Conservation (phyloP, 2,797 vertebrate species). For the Sebastes kiyomatsui region DNA sequence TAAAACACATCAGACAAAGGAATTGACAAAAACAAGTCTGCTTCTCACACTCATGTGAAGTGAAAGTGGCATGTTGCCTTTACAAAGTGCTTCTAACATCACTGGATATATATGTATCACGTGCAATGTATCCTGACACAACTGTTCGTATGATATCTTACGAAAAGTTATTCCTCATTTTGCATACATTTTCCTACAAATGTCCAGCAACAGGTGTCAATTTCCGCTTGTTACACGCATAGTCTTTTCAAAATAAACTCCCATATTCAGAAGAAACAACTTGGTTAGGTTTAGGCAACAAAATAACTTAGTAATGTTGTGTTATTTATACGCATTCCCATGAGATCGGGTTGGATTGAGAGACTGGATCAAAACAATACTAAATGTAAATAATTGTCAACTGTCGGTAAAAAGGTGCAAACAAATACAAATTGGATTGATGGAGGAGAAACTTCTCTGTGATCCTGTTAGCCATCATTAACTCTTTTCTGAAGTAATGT, state of each 20-base stretch:
- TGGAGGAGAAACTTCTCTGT: neutral
- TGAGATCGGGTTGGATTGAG: too few relatives aligned
- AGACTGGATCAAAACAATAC: neutral
- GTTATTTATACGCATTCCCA: too few relatives aligned
- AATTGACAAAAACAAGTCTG: neutral
- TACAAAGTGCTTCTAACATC: neutral
- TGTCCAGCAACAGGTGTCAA: too few relatives aligned
- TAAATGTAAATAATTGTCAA: neutral
- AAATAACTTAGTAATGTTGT: too few relatives aligned
- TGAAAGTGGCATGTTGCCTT: neutral
- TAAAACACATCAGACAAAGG: conserved; percentile 2
- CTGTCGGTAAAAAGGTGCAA: neutral
- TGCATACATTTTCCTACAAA: too few relatives aligned
- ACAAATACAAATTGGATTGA: neutral
- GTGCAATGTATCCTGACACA: too few relatives aligned
- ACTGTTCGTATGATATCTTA: too few relatives aligned
- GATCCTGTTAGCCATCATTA: neutral
- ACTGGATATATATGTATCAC: neutral
- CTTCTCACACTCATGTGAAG: neutral
- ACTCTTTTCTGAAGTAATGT: neutral
- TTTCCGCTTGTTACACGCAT: too few relatives aligned
- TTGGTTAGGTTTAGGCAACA: too few relatives aligned
- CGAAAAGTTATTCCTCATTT: too few relatives aligned
- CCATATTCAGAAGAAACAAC: too few relatives aligned
- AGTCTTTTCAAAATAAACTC: too few relatives aligned